phyloP scores from a whole-genome alignment of 1,140 invertebrate genomes.

The Dufourea novaeangliae region DNA sequence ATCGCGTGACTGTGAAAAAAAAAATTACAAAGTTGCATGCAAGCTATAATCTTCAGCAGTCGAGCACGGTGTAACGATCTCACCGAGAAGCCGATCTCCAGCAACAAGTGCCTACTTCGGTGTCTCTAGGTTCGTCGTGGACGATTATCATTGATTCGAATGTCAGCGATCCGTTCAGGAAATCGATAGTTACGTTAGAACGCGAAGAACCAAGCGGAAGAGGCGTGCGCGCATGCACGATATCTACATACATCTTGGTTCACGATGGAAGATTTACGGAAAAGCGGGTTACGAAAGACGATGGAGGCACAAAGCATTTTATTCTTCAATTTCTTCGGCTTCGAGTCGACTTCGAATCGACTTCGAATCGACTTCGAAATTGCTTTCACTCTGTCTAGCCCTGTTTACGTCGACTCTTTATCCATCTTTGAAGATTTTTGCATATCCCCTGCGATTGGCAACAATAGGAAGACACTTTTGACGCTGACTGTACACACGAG shows the following conservation, averaged over 20 bases:
- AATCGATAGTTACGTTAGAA: background rate
- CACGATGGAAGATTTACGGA: background rate
- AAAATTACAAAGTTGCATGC: slow-evolving; percentile 3
- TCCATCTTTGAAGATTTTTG: background rate
- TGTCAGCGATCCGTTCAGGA: background rate
- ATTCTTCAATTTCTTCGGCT: slow-evolving; percentile 36
- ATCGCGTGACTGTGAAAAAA: background rate
- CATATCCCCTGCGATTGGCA: too few species aligned
- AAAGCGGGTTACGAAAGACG: background rate
- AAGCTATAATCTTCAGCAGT: background rate
- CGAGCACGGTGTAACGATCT: background rate
- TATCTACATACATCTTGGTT: too few species aligned
- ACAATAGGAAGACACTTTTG: too few species aligned
- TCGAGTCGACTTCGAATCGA: slow-evolving; percentile 13
- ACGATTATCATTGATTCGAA: slow-evolving; percentile 20
- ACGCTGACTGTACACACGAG: too few species aligned
- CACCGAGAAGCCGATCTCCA: too few species aligned
- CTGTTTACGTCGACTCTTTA: background rate
- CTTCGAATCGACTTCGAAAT: background rate
- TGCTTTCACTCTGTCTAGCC: background rate
- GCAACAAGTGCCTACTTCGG: too few species aligned
- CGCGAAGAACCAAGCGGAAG: background rate
- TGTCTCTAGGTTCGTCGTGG: background rate
- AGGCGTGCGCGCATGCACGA: background rate
- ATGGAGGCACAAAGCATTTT: slow-evolving; percentile 20